Percentiles rank a stretch among this genome's conserved stretches.
These are phyloP conservation scores for Rhyacichthys aspro DNA, from an alignment of 2,797 vertebrate genomes.

Conservation along the genomic window DNA sequence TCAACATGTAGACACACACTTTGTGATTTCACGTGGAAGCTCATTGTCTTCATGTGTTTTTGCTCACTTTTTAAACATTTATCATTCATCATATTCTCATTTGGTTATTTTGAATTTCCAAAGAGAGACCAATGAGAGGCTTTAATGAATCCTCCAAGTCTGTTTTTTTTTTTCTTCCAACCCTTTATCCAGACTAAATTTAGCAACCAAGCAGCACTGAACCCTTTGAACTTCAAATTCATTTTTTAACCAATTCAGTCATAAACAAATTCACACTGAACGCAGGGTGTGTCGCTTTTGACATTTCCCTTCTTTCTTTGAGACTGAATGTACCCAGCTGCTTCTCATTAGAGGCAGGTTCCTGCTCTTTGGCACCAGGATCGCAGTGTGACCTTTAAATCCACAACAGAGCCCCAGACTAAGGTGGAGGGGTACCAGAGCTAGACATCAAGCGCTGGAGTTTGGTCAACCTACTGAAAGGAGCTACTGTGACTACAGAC, in stretches of 20 bases:
- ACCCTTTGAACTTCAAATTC: slow-evolving; percentile 17
- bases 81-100: not conserved
- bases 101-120: slow-evolving; percentile 1
- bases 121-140: not conserved
- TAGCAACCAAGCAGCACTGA: slow-evolving; percentile 7
- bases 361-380: slow-evolving; percentile 56
- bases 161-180: not conserved
- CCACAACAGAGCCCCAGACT: slow-evolving; percentile 34
- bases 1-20: slow-evolving; percentile 42
- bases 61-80: slow-evolving; percentile 1
- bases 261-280: slow-evolving; percentile 22
- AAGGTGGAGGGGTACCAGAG: slow-evolving; percentile 56
- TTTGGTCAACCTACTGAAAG: slow-evolving; percentile 41
- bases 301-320: slow-evolving; percentile 22
- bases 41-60: slow-evolving; percentile 38
- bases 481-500: slow-evolving; percentile 9
- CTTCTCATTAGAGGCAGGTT: slow-evolving; percentile 65
- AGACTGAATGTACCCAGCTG: slow-evolving; percentile 49
- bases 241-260: slow-evolving; percentile 12
- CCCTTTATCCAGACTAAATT: slow-evolving; percentile 8
- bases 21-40: slow-evolving; percentile 6
- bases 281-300: slow-evolving; percentile 8
- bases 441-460: slow-evolving; percentile 35
- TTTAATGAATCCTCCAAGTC: slow-evolving; percentile 1
- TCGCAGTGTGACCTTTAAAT: slow-evolving; percentile 63